A percentile compares a stretch with the other conserved stretches of the same genome.
Conservation (phyloP, 2,113 vertebrate genomes). For the Willisornis vidua region DNA sequence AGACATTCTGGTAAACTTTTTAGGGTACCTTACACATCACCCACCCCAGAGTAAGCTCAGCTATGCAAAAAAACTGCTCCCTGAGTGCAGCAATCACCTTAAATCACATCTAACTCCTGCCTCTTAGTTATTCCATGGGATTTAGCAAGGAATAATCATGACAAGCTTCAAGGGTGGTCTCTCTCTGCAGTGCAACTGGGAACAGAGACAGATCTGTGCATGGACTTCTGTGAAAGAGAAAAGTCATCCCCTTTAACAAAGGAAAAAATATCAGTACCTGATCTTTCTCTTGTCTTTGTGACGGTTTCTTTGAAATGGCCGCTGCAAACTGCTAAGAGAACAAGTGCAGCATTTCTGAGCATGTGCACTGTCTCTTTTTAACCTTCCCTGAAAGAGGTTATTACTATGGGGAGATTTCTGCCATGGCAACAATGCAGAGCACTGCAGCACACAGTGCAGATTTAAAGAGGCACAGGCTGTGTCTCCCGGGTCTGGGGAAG, state of each 20-base stretch:
- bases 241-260: constrained; percentile 36
- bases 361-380: constrained; percentile 68
- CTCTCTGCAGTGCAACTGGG: neutral
- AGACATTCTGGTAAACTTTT: neutral
- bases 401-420: constrained; percentile 71
- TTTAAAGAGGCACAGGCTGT: constrained; percentile 49
- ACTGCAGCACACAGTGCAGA: constrained; percentile 43
- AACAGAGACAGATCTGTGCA: neutral
- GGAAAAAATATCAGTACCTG: constrained; percentile 64
- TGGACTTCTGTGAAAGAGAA: neutral
- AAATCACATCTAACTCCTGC: neutral
- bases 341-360: constrained; percentile 69
- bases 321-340: constrained; percentile 63
- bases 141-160: neutral
- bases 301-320: constrained; percentile 72
- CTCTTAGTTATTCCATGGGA: neutral
- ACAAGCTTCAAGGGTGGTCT: neutral
- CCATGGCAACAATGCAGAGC: constrained; percentile 75
- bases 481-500: neutral
- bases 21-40: neutral
- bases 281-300: constrained; percentile 62
- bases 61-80: neutral
- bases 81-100: neutral
- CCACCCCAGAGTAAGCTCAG: neutral
- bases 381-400: constrained; percentile 69